These are phyloP conservation scores for Aleiodes leptofemur DNA, from an alignment of 2,888 invertebrate species.

Conservation along the genomic window DNA sequence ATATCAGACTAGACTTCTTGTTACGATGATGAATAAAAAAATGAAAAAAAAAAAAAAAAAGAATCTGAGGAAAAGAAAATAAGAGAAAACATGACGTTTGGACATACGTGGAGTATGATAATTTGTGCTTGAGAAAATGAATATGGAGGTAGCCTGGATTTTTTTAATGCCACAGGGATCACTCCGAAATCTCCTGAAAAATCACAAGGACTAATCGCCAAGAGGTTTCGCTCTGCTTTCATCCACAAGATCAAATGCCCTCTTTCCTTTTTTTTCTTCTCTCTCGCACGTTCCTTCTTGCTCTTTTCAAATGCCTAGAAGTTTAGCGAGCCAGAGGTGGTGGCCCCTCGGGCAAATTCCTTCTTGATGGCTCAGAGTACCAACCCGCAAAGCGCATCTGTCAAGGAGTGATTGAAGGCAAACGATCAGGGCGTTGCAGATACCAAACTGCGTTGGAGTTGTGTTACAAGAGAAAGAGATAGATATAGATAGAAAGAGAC, in stretches of 20 bases:
- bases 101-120: conserved; percentile 16
- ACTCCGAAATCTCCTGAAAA: conserved; percentile 18
- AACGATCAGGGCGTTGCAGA: conserved; percentile 64
- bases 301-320: conserved; percentile 24
- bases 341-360: conserved; percentile 68
- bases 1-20: conserved; percentile 58
- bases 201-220: conserved; percentile 19
- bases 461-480: not conserved
- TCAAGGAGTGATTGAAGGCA: conserved; percentile 74
- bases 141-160: conserved; percentile 24
- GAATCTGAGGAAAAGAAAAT: not conserved
- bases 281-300: not conserved
- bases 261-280: not conserved
- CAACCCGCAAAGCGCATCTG: conserved; percentile 70
- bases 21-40: not conserved
- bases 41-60: not conserved
- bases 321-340: conserved; percentile 36
- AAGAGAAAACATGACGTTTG: conserved; percentile 28
- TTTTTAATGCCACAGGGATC: conserved; percentile 26
- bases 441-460: conserved; percentile 37
- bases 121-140: conserved; percentile 25
- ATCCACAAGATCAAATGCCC: not conserved
- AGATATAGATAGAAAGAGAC: not conserved
- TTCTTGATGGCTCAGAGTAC: conserved; percentile 67
- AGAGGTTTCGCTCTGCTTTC: not conserved